Percentiles rank a stretch among this genome's conserved stretches.
Conservation (phyloP, 2,797 vertebrate genomes). For the Pampus argenteus region DNA sequence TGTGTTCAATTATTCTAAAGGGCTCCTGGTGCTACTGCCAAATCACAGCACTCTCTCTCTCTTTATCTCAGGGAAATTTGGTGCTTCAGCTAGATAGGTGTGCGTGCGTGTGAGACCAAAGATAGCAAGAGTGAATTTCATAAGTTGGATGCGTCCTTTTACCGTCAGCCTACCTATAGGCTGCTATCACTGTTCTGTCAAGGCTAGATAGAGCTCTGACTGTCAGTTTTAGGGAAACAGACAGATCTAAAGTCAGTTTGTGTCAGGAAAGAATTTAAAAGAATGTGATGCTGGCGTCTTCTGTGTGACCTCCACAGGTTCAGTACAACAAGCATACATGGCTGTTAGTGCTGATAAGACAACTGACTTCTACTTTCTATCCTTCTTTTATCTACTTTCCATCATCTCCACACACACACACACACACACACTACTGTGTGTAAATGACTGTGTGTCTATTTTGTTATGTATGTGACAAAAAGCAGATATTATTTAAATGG, state of each 20-base stretch:
- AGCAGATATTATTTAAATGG: neutral
- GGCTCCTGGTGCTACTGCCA: slow-evolving; percentile 35
- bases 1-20: slow-evolving; percentile 66
- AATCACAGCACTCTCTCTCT: slow-evolving; percentile 36
- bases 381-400: no score
- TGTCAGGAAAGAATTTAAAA: slow-evolving; percentile 1
- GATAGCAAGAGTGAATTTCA: neutral
- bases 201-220: neutral
- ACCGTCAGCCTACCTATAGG: neutral
- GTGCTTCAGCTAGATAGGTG: slow-evolving; percentile 21
- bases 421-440: neutral
- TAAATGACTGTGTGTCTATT: neutral
- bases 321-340: slow-evolving; percentile 18
- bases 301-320: slow-evolving; percentile 6
- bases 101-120: neutral
- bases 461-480: neutral
- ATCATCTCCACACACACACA: neutral
- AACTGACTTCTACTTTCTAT: slow-evolving; percentile 6
- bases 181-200: neutral
- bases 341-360: slow-evolving; percentile 29
- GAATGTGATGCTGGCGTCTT: neutral
- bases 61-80: slow-evolving; percentile 28
- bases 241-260: slow-evolving; percentile 20
- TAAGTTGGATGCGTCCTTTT: neutral
- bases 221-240: neutral